phyloP scores from a whole-genome alignment of 2,113 vertebrate genomes.

The Psammodynastes pulverulentus region DNA sequence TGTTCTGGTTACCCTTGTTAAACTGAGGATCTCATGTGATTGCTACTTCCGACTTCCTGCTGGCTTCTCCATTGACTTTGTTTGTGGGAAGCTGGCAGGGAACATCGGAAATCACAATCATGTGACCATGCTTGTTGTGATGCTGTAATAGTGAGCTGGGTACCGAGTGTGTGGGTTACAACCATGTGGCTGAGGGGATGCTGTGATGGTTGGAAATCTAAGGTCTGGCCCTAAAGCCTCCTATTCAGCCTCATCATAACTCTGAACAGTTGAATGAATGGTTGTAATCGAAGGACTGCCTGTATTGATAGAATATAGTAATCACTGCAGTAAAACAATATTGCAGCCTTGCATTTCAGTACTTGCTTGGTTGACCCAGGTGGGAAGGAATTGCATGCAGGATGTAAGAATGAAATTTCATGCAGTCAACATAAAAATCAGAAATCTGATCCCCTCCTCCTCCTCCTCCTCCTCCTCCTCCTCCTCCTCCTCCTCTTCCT shows the following conservation, averaged over 20 bases:
- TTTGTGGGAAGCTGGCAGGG: neutral
- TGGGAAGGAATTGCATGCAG: neutral
- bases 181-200: neutral
- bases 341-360: neutral
- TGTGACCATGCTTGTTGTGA: neutral
- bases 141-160: neutral
- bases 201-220: neutral
- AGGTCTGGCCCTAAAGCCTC: neutral
- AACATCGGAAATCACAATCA: neutral
- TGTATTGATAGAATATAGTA: neutral
- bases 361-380: neutral
- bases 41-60: neutral
- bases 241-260: neutral
- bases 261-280: neutral
- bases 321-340: neutral
- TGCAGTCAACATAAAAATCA: neutral
- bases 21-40: neutral
- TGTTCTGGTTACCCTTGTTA: neutral
- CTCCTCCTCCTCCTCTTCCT: no score
- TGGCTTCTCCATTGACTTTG: neutral
- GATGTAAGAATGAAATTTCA: neutral
- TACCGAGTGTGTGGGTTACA: neutral
- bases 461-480: neutral
- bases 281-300: neutral
- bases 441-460: neutral